A percentile compares a stretch with the other conserved stretches of the same genome.
Evolutionary conservation across 2,113 vertebrate genomes (phyloP).

Genomic region (Cathartes aura): DNA sequence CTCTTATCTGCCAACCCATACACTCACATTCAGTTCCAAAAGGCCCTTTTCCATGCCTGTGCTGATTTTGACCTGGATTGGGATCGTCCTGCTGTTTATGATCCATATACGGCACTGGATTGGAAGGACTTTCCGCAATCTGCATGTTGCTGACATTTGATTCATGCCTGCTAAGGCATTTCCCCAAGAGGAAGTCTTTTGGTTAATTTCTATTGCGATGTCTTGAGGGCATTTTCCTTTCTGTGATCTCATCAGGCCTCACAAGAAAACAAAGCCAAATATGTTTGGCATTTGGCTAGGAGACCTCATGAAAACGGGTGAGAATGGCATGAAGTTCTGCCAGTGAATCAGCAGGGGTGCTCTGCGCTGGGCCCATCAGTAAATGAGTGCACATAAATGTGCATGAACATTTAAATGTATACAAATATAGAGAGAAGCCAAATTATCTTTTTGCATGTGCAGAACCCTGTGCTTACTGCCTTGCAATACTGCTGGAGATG

Average conservation of each 20-base stretch:
- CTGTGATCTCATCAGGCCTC: conserved; percentile 49
- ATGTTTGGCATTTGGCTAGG: conserved; percentile 48
- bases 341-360: neutral
- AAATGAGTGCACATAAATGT: neutral
- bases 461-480: neutral
- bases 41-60: neutral
- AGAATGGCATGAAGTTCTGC: neutral
- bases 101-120: neutral
- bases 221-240: conserved; percentile 47
- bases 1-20: neutral
- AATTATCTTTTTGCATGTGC: neutral
- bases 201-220: conserved; percentile 6
- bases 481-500: neutral
- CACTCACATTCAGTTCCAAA: neutral
- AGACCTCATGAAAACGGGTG: neutral
- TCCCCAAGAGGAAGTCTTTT: conserved; percentile 56
- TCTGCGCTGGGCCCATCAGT: neutral
- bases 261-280: conserved; percentile 34
- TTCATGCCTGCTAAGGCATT: conserved; percentile 30
- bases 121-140: neutral
- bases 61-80: neutral
- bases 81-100: neutral
- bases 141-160: conserved; percentile 15
- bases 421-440: neutral
- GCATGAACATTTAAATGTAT: neutral